Base-by-base conservation (phyloP, 2,113 vertebrate genomes). In the Otocyon megalotis region DNA sequence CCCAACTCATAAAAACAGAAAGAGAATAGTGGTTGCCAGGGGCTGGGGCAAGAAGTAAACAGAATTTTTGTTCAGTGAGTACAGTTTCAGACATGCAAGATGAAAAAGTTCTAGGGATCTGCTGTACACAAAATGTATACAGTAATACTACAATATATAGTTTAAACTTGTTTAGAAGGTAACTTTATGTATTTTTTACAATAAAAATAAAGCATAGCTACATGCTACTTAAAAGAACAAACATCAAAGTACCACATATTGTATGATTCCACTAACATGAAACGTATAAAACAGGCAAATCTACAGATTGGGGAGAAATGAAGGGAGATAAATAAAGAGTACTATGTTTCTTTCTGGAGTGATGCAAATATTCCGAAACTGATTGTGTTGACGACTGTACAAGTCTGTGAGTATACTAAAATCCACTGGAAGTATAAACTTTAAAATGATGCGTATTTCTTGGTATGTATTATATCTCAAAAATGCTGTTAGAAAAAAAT, bases 401-500 rank as follows among this genome's bases (percentile, higher is more conserved):
- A 92, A 76, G 22, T 92, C 69, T 94, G 22, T 88, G 67, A 82
- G 48, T 32, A 76, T n/a, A 94, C 8, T 76, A 88, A 94, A 96
- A 96, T 67, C 11, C 37, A 74, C 20, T 43, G 4, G 4, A 92
- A 82, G 50, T 72, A 62, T 37, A 87, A 92, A 80, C 7, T 80
- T 86, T 53, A 72, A 50, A 95, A 32, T 11, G 48, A 13, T 93
- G 12, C 74, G 16, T 76, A 50, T 74, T 88, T 72, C 67, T 65
- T 15, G 19, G 20, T 74, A 48, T 35, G 4, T 67, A 37, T 32
- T 92, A 30, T 26, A 58, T 56, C 43, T 83, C 71, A 93, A 90
- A 28, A 90, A 93, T 84, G 53, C 80, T 90, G 17, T 85, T 54
- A 54, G 62, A 62, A 93, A 93, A 67, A 16, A 82, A 80, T 54